These are phyloP conservation scores for Axea sp. DNA, from an alignment of 2,888 invertebrate genomes.

Conservation along the genomic window DNA sequence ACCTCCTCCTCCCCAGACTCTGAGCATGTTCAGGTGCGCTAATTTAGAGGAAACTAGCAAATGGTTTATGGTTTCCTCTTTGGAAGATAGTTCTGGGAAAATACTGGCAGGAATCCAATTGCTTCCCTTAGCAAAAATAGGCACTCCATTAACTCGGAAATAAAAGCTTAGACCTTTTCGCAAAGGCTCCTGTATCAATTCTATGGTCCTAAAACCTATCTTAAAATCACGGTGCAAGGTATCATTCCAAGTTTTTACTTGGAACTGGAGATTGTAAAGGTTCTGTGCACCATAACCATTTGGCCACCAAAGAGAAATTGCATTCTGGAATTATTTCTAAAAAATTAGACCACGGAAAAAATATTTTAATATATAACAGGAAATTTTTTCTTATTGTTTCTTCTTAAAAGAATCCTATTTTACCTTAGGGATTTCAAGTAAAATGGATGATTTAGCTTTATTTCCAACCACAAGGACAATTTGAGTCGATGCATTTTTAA, in stretches of 20 bases:
- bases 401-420: neutral
- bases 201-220: slow-evolving; percentile 92
- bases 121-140: slow-evolving; percentile 96
- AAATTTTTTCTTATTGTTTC: no score
- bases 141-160: slow-evolving; percentile 90
- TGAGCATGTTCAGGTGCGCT: slow-evolving; percentile 93
- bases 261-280: slow-evolving; percentile 85
- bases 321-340: slow-evolving; percentile 72
- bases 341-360: neutral
- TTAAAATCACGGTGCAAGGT: slow-evolving; percentile 76
- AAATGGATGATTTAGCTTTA: slow-evolving; percentile 47
- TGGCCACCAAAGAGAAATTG: slow-evolving; percentile 93
- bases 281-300: slow-evolving; percentile 92
- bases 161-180: slow-evolving; percentile 88
- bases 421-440: slow-evolving; percentile 67
- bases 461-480: slow-evolving; percentile 27
- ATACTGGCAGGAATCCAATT: slow-evolving; percentile 95
- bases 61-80: slow-evolving; percentile 81
- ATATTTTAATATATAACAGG: no score
- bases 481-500: slow-evolving; percentile 31
- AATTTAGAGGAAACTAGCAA: slow-evolving; percentile 86
- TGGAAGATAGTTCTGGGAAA: slow-evolving; percentile 87
- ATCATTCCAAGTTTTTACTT: slow-evolving; percentile 76
- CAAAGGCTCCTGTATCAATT: slow-evolving; percentile 87
- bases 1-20: slow-evolving; percentile 99